Evolutionary conservation across 2,113 vertebrate species (phyloP), one percentile per base, ranked within the genome.

Genomic region (Fulica atra): DNA sequence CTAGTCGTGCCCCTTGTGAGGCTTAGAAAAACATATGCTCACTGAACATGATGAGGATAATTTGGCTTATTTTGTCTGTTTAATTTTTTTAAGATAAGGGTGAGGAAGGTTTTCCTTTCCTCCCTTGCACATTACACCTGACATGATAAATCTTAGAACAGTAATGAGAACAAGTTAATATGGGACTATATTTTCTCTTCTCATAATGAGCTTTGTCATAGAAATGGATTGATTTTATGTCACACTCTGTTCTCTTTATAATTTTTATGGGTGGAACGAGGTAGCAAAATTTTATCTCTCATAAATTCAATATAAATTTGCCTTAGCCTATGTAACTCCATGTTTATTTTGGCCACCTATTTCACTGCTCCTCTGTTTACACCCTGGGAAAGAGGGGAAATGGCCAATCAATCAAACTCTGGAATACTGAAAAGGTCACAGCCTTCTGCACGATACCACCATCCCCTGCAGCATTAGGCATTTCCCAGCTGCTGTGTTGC

Each of bases 201-300:
- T 93, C 35, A 64, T 94, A 96, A 86, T 96, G 81, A 88, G 87
- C 68, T 97, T 92, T 82, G 96, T 89, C 94, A 89, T 94, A 40
- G 95, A 95, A 96, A 76, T 87, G 48, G 69, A 96, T 96, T 91
- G 86, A 96, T 96, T 97, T 97, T 94, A 83, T 97, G 88, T 50
- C 74, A 73, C 92, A 95, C 95, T 87, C 65, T 95, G 92, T 79
- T 91, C 48, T 59, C 84, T 95, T 94, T 89, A 91, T 92, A 96
- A 86, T 95, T 97, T 96, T 93, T 96, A 87, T 92, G 79, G 76
- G 89, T 91, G 50, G 92, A 96, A 95, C 5, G 35, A 87, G 80
- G 80, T 68, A 90, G 81, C 73, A 95, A 88, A 94, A 86, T 91
- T 93, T 91, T 89, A 28, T 84, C 53, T 94, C 59, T 64, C 46